Conservation (phyloP, 2,888 invertebrate species). For the Crocallis elinguaria region DNA sequence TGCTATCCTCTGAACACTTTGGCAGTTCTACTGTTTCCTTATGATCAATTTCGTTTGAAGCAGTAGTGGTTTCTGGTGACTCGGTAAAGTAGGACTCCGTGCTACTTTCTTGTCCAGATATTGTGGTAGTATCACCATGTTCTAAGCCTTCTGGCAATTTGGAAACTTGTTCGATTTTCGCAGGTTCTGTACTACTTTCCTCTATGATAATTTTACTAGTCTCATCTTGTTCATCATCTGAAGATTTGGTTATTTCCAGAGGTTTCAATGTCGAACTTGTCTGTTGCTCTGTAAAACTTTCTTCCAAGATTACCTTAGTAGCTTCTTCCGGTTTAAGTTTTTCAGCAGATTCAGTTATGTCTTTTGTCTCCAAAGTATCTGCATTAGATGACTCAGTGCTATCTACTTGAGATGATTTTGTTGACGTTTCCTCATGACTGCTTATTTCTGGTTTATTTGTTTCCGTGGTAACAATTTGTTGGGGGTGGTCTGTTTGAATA, state of each 20-base stretch:
- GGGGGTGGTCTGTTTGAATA: not conserved
- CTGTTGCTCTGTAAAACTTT: constrained; percentile 6
- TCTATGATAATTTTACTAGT: constrained; percentile 4
- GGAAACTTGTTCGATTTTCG: not conserved
- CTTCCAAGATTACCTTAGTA: not conserved
- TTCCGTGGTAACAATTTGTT: constrained; percentile 8
- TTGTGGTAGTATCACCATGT: not conserved
- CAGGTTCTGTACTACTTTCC: constrained; percentile 3
- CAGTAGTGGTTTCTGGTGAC: not conserved
- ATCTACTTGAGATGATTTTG: not conserved
- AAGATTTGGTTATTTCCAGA: constrained; percentile 3
- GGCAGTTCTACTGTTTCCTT: not conserved
- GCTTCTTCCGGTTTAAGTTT: not conserved
- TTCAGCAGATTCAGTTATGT: constrained; percentile 2
- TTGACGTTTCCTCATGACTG: not conserved
- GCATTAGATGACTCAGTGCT: constrained; percentile 7
- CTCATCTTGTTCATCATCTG: constrained; percentile 15
- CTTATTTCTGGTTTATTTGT: constrained; percentile 8
- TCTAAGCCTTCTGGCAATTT: not conserved
- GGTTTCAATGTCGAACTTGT: not conserved
- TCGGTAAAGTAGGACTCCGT: constrained; percentile 1
- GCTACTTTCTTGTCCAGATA: constrained; percentile 2
- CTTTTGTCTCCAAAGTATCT: not conserved
- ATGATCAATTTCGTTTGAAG: not conserved
- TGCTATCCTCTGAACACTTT: not conserved